phyloP scores from a whole-genome alignment of 1,140 invertebrate genomes.

The Trissolcus basalis region DNA sequence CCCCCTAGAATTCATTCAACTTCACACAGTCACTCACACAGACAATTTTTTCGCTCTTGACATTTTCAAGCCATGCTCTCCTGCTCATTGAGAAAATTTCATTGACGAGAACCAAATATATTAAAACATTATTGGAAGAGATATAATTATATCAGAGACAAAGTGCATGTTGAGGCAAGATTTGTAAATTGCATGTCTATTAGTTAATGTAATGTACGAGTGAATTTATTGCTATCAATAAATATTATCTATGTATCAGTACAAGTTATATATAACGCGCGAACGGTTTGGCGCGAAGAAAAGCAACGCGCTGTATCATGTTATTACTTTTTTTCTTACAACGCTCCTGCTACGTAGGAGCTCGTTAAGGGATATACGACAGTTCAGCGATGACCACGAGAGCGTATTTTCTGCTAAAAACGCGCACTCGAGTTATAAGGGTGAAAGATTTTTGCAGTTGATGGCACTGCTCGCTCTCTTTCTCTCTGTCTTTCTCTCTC shows the following conservation, averaged over 20 bases:
- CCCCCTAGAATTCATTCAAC: not conserved
- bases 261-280: slow-evolving; percentile 23
- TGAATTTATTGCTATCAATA: not conserved
- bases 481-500: slow-evolving; percentile 18
- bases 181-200: too few species aligned
- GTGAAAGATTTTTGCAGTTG: slow-evolving; percentile 42
- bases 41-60: too few species aligned
- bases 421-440: slow-evolving; percentile 7
- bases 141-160: too few species aligned
- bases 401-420: slow-evolving; percentile 12
- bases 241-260: slow-evolving; percentile 3
- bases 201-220: too few species aligned
- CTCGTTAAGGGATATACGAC: slow-evolving; percentile 41
- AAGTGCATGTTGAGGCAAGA: too few species aligned
- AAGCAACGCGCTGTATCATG: slow-evolving; percentile 24
- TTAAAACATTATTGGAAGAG: too few species aligned
- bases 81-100: too few species aligned
- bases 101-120: too few species aligned
- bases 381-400: slow-evolving; percentile 8
- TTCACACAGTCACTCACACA: slow-evolving; percentile 49
- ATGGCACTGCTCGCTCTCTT: slow-evolving; percentile 14
- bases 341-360: slow-evolving; percentile 24
- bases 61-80: too few species aligned
- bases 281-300: slow-evolving; percentile 16
- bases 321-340: slow-evolving; percentile 33